A percentile compares a stretch with the other conserved stretches of the same genome.
These are phyloP conservation scores for Drosophila asahinai DNA, from an alignment of 1,140 invertebrate species.

Conservation along the genomic window DNA sequence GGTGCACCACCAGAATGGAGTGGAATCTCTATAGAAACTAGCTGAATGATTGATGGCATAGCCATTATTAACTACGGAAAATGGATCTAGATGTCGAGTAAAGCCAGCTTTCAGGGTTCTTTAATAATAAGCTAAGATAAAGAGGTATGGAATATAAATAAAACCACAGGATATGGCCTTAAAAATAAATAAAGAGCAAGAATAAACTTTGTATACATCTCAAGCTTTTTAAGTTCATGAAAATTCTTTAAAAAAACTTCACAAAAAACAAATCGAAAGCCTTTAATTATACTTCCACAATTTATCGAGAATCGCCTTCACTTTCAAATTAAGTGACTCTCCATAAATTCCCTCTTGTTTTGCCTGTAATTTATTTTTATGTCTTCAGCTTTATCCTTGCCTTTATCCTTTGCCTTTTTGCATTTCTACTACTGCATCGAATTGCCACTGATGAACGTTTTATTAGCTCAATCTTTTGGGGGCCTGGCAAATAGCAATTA, in stretches of 20 bases:
- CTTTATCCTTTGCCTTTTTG: neutral
- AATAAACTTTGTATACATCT: neutral
- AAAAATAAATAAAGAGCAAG: neutral
- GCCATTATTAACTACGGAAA: slow-evolving; percentile 1
- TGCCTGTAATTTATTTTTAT: slow-evolving; percentile 22
- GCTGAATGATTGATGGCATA: slow-evolving; percentile 19
- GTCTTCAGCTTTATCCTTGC: slow-evolving; percentile 11
- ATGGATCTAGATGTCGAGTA: neutral
- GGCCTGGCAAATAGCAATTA: slow-evolving; percentile 56
- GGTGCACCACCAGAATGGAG: slow-evolving; percentile 2
- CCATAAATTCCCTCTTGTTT: slow-evolving; percentile 23
- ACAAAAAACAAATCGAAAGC: neutral
- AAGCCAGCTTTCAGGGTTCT: neutral
- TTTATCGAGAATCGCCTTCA: slow-evolving; percentile 8
- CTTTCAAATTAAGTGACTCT: slow-evolving; percentile 1
- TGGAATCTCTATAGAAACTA: neutral
- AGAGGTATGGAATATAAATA: neutral
- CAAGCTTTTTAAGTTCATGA: no score
- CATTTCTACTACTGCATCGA: slow-evolving; percentile 3
- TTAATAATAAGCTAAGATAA: neutral
- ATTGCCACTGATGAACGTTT: slow-evolving; percentile 40
- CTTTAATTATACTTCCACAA: slow-evolving; percentile 3
- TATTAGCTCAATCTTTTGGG: slow-evolving; percentile 50
- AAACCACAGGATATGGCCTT: neutral
- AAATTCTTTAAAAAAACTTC: neutral